Conservation (phyloP, 35 echinoderm and acorn worm genomes). For the Chiridota heheva region DNA sequence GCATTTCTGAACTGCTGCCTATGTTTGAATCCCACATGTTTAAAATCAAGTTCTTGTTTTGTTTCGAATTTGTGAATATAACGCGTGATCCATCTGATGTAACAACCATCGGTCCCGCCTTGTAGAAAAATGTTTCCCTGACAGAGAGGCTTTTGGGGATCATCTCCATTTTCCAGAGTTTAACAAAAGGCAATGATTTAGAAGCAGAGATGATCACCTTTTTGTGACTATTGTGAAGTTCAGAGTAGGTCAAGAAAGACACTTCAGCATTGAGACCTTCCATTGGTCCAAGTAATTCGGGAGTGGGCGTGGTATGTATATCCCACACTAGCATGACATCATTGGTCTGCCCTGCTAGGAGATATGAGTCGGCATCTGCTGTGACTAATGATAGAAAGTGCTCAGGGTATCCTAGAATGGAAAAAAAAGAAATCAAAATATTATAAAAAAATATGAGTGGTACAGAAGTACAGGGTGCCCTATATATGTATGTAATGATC, state of each 20-base stretch:
- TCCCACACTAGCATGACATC: constrained; percentile 24
- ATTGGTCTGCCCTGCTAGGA: constrained; percentile 7
- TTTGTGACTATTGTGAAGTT: neutral
- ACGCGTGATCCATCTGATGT: constrained; percentile 1
- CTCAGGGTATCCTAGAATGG: neutral
- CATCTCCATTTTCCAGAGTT: constrained; percentile 28
- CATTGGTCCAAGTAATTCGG: constrained; percentile 14
- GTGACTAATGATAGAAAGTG: neutral
- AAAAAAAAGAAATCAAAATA: neutral
- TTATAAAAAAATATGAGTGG: neutral
- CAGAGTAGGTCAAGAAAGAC: neutral
- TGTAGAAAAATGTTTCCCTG: constrained; percentile 37
- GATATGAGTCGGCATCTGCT: neutral
- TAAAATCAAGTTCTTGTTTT: too few relatives aligned
- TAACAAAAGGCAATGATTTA: neutral
- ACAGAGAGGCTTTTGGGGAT: neutral
- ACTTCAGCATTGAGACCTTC: constrained; percentile 31
- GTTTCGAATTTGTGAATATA: too few relatives aligned
- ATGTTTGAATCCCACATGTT: too few relatives aligned
- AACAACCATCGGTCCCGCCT: constrained; percentile 3
- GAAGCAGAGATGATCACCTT: constrained; percentile 22
- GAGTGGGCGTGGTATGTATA: neutral
- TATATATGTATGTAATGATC: too few relatives aligned
- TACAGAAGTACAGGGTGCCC: too few relatives aligned
- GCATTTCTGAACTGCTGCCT: too few relatives aligned